These are phyloP conservation scores for Eumerus sabulonum DNA, from an alignment of 2,888 invertebrate genomes.

Conservation along the genomic window DNA sequence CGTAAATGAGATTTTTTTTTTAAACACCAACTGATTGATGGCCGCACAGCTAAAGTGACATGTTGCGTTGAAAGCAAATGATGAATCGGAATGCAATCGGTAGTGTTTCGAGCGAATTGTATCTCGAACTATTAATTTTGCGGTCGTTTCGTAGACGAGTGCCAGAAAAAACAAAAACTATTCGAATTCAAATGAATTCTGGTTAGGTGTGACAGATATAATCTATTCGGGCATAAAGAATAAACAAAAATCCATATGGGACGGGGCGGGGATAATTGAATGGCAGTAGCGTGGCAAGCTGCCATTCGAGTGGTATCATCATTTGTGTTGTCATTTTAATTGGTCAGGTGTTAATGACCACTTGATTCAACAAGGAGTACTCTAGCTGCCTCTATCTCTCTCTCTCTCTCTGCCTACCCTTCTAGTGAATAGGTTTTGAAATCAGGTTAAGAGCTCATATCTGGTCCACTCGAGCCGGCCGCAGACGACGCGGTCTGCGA, in stretches of 20 bases:
- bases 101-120: too few relatives aligned
- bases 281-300: too few relatives aligned
- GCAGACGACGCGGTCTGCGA: too few relatives aligned
- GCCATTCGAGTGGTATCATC: neutral
- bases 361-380: conserved; percentile 59
- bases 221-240: too few relatives aligned
- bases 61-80: conserved; percentile 34
- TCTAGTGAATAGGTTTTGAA: conserved; percentile 42
- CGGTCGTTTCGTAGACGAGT: too few relatives aligned
- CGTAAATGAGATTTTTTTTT: too few relatives aligned
- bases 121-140: too few relatives aligned
- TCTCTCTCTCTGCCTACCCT: neutral
- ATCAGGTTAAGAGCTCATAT: conserved; percentile 48
- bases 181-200: too few relatives aligned
- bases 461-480: neutral
- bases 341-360: conserved; percentile 67
- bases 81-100: conserved; percentile 26
- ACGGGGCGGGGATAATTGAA: too few relatives aligned
- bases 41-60: conserved; percentile 14
- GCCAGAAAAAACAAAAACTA: too few relatives aligned
- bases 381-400: neutral
- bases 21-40: conserved; percentile 12
- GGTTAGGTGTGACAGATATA: too few relatives aligned
- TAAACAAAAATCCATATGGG: too few relatives aligned
- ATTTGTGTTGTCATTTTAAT: conserved; percentile 55